A percentile compares a stretch with the other conserved stretches of the same genome.
Conservation (phyloP, 1,140 invertebrate genomes). For the Eupristina koningsbergeri region DNA sequence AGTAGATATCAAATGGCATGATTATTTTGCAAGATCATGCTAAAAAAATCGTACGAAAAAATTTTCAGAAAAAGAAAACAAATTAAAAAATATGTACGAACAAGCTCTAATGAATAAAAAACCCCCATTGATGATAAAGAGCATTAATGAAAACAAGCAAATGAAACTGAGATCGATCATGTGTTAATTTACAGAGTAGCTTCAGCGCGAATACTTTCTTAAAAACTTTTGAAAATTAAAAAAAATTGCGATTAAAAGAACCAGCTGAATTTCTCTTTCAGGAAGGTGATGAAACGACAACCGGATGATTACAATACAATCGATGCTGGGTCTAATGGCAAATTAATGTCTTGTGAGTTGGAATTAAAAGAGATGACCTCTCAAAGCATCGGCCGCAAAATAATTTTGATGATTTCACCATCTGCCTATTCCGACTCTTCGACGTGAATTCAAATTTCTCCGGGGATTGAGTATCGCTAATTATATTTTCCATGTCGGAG, state of each 20-base stretch:
- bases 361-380: not conserved
- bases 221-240: not conserved
- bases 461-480: not conserved
- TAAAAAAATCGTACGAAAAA: not conserved
- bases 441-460: not conserved
- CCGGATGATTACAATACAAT: not conserved
- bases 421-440: not conserved
- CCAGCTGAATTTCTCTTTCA: not conserved
- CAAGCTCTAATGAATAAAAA: not conserved
- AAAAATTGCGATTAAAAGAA: not conserved
- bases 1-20: not conserved
- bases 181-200: not conserved
- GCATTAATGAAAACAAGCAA: not conserved
- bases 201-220: not conserved
- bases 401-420: not conserved
- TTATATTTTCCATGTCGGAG: not conserved
- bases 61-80: not conserved
- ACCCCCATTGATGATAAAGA: not conserved
- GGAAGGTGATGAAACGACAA: not conserved
- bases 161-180: slow-evolving; percentile 14
- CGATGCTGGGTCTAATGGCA: not conserved
- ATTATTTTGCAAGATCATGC: not conserved
- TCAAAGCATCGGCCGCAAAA: not conserved
- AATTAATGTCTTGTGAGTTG: not conserved
- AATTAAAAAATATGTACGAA: too few species aligned